Percentiles rank a stretch among this genome's conserved stretches.
phyloP scores from a whole-genome alignment of 2,888 invertebrate genomes.

The Epirrita christyi region DNA sequence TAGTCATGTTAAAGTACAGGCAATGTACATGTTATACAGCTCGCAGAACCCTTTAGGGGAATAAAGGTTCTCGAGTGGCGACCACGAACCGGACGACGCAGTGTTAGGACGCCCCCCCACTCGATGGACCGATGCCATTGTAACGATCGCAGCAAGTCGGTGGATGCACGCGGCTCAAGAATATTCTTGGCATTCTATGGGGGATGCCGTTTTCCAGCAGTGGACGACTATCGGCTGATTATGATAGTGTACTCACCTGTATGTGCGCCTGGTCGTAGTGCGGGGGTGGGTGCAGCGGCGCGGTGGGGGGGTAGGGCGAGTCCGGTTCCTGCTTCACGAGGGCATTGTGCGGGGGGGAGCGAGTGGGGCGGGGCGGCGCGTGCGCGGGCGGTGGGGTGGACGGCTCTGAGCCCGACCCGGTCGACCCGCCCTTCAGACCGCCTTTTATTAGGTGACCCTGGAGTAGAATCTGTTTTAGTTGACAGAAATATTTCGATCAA shows the following conservation, averaged over 20 bases:
- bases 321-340: conserved; percentile 88
- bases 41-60: too few relatives aligned
- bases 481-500: neutral
- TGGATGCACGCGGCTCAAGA: too few relatives aligned
- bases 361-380: conserved; percentile 59
- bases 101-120: too few relatives aligned
- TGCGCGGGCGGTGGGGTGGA: conserved; percentile 81
- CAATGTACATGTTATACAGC: too few relatives aligned
- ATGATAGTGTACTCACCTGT: conserved; percentile 42
- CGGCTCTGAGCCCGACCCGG: conserved; percentile 79
- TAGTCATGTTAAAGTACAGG: too few relatives aligned
- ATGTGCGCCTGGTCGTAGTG: conserved; percentile 74
- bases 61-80: too few relatives aligned
- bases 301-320: conserved; percentile 71
- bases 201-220: too few relatives aligned
- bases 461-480: conserved; percentile 12
- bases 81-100: too few relatives aligned
- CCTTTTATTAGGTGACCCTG: conserved; percentile 67
- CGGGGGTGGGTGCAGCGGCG: conserved; percentile 63
- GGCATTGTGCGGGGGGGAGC: conserved; percentile 80
- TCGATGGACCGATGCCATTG: too few relatives aligned
- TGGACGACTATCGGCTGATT: too few relatives aligned
- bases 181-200: too few relatives aligned
- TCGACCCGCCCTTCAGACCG: conserved; percentile 63
- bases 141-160: too few relatives aligned